phyloP scores from a whole-genome alignment of 1,140 invertebrate genomes.

The Solen grandis region DNA sequence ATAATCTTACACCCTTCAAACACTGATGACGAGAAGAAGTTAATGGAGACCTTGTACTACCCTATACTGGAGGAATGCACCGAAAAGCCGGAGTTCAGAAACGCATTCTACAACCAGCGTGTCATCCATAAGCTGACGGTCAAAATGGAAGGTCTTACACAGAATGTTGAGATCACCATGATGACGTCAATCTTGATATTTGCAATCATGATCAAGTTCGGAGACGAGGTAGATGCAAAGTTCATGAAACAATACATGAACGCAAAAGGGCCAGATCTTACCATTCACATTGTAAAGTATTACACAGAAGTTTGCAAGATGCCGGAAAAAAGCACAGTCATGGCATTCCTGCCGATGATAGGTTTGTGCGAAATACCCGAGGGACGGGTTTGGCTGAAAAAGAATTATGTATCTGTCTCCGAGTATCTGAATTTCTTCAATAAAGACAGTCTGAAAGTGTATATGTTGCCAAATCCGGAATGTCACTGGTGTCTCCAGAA shows the following conservation, averaged over 20 bases:
- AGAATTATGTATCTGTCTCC: conserved; percentile 41
- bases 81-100: background rate
- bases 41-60: too few relatives aligned
- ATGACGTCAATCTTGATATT: conserved; percentile 13
- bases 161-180: background rate
- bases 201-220: conserved; percentile 53
- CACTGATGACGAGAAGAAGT: too few relatives aligned
- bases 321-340: background rate
- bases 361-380: conserved; percentile 45
- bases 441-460: conserved; percentile 22
- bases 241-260: conserved; percentile 62
- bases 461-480: background rate
- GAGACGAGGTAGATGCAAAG: conserved; percentile 47
- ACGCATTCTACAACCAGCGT: conserved; percentile 20
- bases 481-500: conserved; percentile 32
- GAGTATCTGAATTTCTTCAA: conserved; percentile 44
- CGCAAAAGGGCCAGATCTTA: conserved; percentile 53
- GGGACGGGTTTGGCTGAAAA: conserved; percentile 56
- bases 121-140: background rate
- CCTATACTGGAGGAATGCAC: conserved; percentile 31
- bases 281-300: conserved; percentile 54
- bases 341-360: conserved; percentile 46
- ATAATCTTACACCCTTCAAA: too few relatives aligned
- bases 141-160: background rate
- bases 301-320: conserved; percentile 17